A percentile compares a stretch with the other conserved stretches of the same genome.
These are phyloP conservation scores for Carollia perspicillata DNA, from an alignment of 2,113 vertebrate species.

Conservation along the genomic window DNA sequence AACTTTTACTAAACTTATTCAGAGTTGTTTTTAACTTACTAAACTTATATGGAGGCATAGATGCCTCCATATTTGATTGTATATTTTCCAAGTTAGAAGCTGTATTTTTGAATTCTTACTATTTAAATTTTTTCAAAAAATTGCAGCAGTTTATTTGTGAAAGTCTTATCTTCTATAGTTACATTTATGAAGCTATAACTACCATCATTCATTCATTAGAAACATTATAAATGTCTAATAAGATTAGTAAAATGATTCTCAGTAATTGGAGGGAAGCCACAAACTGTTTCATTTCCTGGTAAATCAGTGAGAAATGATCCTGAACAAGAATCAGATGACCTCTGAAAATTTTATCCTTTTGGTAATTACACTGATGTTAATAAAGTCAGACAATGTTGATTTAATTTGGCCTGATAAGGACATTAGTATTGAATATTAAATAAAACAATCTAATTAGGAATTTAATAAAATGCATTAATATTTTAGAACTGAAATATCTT, in stretches of 20 bases:
- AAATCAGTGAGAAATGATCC: slow-evolving; percentile 38
- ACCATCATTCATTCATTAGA: background rate
- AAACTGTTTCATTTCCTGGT: slow-evolving; percentile 27
- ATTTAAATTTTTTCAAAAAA: background rate
- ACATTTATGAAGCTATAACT: background rate
- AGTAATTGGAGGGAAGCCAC: slow-evolving; percentile 5
- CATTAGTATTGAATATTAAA: slow-evolving; percentile 20
- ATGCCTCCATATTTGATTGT: background rate
- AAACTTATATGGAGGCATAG: too few relatives aligned
- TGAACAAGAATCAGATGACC: background rate
- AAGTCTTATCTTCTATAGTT: background rate
- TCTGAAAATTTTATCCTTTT: background rate
- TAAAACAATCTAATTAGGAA: background rate
- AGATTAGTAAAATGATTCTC: slow-evolving; percentile 11
- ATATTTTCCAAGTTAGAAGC: background rate
- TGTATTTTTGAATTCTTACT: background rate
- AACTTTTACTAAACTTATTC: background rate
- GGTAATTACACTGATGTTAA: slow-evolving; percentile 42
- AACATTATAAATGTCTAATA: slow-evolving; percentile 32
- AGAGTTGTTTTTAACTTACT: too few relatives aligned
- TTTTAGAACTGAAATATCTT: background rate
- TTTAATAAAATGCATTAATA: slow-evolving; percentile 5
- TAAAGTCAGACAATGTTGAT: slow-evolving; percentile 34
- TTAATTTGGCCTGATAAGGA: slow-evolving; percentile 19
- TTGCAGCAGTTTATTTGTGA: background rate